These are phyloP conservation scores for Anthopleura xanthogrammica DNA, from an alignment of 92 coral and sea anemone species.

Conservation along the genomic window DNA sequence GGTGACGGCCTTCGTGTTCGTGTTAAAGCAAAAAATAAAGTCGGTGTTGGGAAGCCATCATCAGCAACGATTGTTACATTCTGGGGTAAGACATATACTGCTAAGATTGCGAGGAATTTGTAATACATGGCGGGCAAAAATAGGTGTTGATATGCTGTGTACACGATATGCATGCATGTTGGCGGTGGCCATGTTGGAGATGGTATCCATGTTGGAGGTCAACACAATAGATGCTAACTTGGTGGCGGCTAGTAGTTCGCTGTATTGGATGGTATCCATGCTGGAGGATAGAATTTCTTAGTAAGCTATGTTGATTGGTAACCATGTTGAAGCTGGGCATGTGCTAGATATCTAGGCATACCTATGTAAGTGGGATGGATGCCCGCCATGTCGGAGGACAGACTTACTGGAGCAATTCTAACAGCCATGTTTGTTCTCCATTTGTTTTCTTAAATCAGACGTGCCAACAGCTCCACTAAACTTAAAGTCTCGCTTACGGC, in stretches of 20 bases:
- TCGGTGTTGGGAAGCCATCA: conserved; percentile 48
- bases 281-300: not conserved
- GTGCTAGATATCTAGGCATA: no score
- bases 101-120: not conserved
- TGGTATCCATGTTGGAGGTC: not conserved
- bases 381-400: no score
- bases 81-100: conserved; percentile 36
- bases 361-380: no score
- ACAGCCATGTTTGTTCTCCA: not conserved
- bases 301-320: no score
- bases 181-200: no score
- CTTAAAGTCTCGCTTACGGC: conserved; percentile 13
- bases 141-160: no score
- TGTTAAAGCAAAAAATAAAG: conserved; percentile 42
- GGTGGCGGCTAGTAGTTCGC: not conserved
- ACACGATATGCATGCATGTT: no score
- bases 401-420: no score
- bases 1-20: conserved; percentile 50
- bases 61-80: conserved; percentile 28
- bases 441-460: conserved; percentile 9
- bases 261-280: not conserved
- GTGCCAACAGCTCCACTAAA: conserved; percentile 39
- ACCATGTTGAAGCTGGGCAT: no score
- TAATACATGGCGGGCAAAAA: not conserved
- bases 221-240: not conserved